A percentile compares a stretch with the other conserved stretches of the same genome.
Conservation (phyloP, 2,888 invertebrate genomes). For the Scelioninae gen. 2 region DNA sequence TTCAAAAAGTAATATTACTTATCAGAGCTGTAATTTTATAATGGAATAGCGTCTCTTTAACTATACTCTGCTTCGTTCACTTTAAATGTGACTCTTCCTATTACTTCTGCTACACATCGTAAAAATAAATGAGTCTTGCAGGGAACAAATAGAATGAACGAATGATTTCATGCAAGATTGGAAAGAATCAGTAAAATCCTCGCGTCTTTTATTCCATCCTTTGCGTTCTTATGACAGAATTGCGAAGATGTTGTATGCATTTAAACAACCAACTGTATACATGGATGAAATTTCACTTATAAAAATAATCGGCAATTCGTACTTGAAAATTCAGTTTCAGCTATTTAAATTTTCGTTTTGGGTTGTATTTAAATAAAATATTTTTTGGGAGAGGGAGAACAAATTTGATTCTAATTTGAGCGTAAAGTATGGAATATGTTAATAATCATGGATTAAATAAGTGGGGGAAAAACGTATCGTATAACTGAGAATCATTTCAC, state of each 20-base stretch:
- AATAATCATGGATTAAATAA: too few species aligned
- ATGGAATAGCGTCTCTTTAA: background rate
- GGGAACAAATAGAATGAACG: constrained; percentile 27
- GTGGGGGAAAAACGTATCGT: too few species aligned
- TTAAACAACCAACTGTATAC: constrained; percentile 24
- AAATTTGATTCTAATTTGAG: too few species aligned
- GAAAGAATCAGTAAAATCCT: constrained; percentile 22
- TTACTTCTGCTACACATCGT: constrained; percentile 10
- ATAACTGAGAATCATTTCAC: too few species aligned
- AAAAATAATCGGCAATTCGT: too few species aligned
- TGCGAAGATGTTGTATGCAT: constrained; percentile 18
- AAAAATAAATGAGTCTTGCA: constrained; percentile 18
- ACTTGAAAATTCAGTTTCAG: too few species aligned
- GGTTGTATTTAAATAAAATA: too few species aligned
- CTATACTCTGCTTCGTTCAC: background rate
- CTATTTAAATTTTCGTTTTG: too few species aligned
- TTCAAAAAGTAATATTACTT: background rate
- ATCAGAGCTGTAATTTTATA: background rate
- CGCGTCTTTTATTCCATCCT: constrained; percentile 7
- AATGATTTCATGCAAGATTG: constrained; percentile 24
- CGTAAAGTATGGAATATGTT: too few species aligned
- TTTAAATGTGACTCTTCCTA: constrained; percentile 6
- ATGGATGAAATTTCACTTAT: too few species aligned
- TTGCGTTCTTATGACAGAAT: constrained; percentile 28
- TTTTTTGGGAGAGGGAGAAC: too few species aligned